phyloP scores from a whole-genome alignment of 2,888 invertebrate genomes.

The Cryptosula pallasiana region DNA sequence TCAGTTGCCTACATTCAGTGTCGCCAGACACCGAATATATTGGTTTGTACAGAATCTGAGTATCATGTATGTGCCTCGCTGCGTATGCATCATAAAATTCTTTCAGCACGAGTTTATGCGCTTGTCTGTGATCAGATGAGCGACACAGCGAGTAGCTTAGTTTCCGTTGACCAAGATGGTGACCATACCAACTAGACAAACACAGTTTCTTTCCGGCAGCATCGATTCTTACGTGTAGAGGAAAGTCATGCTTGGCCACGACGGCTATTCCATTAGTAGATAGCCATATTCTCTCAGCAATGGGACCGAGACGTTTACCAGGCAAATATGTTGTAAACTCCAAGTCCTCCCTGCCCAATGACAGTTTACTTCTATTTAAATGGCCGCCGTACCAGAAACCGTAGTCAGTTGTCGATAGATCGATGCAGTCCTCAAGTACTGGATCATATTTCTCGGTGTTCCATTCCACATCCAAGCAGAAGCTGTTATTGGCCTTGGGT shows the following conservation, averaged over 20 bases:
- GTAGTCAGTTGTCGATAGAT: slow-evolving; percentile 30
- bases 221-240: slow-evolving; percentile 71
- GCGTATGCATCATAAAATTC: background rate
- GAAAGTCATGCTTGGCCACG: slow-evolving; percentile 61
- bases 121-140: background rate
- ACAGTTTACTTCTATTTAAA: slow-evolving; percentile 34
- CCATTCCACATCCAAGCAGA: slow-evolving; percentile 80
- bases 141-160: background rate
- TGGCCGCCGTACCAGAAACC: slow-evolving; percentile 43
- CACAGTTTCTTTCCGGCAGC: slow-evolving; percentile 45
- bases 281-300: slow-evolving; percentile 75
- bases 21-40: background rate
- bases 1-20: background rate
- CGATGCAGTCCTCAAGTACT: slow-evolving; percentile 74
- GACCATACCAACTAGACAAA: slow-evolving; percentile 21
- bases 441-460: slow-evolving; percentile 65
- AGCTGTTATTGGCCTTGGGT: background rate
- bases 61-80: background rate
- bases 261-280: slow-evolving; percentile 72
- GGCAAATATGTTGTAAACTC: slow-evolving; percentile 24
- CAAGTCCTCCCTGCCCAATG: slow-evolving; percentile 32
- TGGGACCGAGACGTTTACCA: slow-evolving; percentile 60
- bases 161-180: background rate
- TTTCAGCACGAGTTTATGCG: background rate
- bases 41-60: background rate